Conservation (phyloP, 2,888 invertebrate species). For the Teleogryllus oceanicus region DNA sequence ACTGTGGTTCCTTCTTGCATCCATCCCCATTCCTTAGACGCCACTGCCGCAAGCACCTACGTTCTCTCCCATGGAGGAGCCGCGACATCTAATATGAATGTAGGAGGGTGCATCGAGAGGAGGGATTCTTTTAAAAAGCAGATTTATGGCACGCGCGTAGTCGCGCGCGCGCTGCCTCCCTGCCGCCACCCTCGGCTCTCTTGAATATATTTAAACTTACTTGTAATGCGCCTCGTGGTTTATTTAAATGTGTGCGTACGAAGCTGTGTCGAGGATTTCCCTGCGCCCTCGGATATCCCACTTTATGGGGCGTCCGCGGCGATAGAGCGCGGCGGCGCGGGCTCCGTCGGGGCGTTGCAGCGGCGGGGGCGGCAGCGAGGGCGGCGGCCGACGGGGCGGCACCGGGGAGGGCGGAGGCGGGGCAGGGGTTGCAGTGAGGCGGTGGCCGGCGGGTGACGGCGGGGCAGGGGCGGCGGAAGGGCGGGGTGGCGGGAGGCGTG, state of each 20-base stretch:
- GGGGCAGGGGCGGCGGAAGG: too few relatives aligned
- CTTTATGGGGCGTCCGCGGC: too few relatives aligned
- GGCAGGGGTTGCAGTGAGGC: too few relatives aligned
- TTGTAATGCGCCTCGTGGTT: not conserved
- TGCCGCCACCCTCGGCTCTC: not conserved
- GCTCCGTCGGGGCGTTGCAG: too few relatives aligned
- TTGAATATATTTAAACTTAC: constrained; percentile 2
- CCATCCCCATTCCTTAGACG: not conserved
- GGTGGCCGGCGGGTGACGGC: too few relatives aligned
- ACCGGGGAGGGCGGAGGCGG: too few relatives aligned
- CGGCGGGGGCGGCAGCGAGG: too few relatives aligned
- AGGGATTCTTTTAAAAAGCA: not conserved
- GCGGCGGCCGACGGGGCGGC: too few relatives aligned
- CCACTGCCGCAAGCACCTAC: not conserved
- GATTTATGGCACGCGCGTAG: not conserved
- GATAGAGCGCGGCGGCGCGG: too few relatives aligned
- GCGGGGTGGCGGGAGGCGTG: too few relatives aligned
- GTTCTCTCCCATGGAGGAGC: not conserved
- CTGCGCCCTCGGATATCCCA: too few relatives aligned
- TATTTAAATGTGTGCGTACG: constrained; percentile 6
- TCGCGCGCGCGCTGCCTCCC: not conserved
- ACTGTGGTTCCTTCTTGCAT: not conserved
- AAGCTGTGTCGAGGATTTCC: too few relatives aligned
- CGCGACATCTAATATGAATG: not conserved
- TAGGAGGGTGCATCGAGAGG: not conserved